Evolutionary conservation across 2,797 vertebrate genomes (phyloP), one percentile per base, ranked within the genome.

Genomic region (Acanthornis magna): DNA sequence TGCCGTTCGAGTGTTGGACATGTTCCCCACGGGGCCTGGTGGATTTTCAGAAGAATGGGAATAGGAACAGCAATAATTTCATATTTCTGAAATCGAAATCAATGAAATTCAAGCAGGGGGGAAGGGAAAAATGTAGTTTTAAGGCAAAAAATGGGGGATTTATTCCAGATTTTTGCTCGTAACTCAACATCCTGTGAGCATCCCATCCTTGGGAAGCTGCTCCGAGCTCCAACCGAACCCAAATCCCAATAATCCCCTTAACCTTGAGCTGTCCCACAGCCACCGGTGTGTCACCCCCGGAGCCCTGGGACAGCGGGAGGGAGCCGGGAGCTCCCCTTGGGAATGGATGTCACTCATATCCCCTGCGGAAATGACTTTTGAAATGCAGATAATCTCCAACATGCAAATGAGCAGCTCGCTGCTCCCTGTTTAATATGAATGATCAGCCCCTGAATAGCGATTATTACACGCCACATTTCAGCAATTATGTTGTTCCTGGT

Each of bases 351-450:
- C 98, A 99, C 98, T 99, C 99, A 98, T 98, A 98, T 98, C 98
- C 98, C 99, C 99, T 98, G 98, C 98, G 98, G 99, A 99, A 99
- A 99, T 99, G 99, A 99, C 99, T 99, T 99, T 98, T 99, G 99
- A 99, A 99, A 99, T 99, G 99, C 99, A 99, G 99, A 99, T 99
- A 98, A 99, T 99, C 99, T 99, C 98, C 98, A 98, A 98, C 98
- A 99, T 99, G 99, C 99, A 99, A 99, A 99, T 99, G 98, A 99
- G 98, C 98, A 99, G 98, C 99, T 99, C 98, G 98, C 98, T 99
- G 99, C 98, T 98, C 98, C 98, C 99, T 99, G 98, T 99, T 99
- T 99, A 99, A 99, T 99, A 99, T 99, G 99, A 99, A 99, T 99
- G 99, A 99, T 99, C 98, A 97, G 99, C 98, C 98, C 98, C 98